Conservation (phyloP, 2,888 invertebrate genomes). For the Coenonympha glycerion region DNA sequence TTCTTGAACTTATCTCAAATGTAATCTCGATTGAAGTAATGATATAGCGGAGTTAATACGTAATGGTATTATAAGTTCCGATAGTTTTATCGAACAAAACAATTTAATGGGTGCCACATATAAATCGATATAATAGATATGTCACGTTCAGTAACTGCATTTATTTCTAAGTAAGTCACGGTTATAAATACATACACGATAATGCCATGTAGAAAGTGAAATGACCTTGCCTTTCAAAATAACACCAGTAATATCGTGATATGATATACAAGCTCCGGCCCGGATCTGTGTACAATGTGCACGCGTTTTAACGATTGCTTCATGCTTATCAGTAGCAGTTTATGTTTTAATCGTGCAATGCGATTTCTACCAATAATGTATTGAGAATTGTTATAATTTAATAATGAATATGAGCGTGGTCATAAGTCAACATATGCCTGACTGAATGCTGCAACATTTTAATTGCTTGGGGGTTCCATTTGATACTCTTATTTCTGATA, state of each 20-base stretch:
- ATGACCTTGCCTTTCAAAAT: constrained; percentile 13
- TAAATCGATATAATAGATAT: too few species aligned
- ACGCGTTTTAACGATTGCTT: not conserved
- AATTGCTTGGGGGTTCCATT: too few species aligned
- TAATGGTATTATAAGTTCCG: too few species aligned
- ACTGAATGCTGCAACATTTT: too few species aligned
- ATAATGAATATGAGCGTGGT: not conserved
- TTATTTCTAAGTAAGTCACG: not conserved
- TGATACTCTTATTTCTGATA: too few species aligned
- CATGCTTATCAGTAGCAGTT: not conserved
- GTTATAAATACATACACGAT: not conserved
- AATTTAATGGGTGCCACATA: too few species aligned
- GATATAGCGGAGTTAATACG: too few species aligned
- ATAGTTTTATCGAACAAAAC: too few species aligned
- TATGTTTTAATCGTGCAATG: constrained; percentile 15
- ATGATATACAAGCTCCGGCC: not conserved
- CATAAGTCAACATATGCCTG: too few species aligned
- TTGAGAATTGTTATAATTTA: not conserved
- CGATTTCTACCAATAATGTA: not conserved
- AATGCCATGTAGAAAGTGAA: constrained; percentile 4
- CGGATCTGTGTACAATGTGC: not conserved
- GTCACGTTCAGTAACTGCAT: too few species aligned
- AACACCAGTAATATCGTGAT: constrained; percentile 8
- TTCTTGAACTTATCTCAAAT: too few species aligned
- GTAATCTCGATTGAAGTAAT: too few species aligned